Conservation (phyloP, 2,888 invertebrate species). For the Agrilus cyanescens region DNA sequence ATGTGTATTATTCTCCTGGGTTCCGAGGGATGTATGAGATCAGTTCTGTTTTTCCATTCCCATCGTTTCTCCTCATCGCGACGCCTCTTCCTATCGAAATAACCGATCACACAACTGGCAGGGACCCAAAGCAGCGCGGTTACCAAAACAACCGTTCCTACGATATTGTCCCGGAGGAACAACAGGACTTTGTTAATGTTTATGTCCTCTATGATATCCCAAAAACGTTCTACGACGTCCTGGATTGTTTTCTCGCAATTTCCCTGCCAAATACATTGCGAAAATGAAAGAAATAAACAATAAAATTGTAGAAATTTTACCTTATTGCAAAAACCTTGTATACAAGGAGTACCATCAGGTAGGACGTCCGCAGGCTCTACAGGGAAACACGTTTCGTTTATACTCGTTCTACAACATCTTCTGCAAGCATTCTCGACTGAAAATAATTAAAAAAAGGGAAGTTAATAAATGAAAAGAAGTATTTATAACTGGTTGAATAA, state of each 20-base stretch:
- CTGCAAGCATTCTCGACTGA: constrained; percentile 88
- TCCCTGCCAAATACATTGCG: constrained; percentile 48
- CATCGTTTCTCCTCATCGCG: constrained; percentile 57
- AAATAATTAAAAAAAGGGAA: constrained; percentile 20
- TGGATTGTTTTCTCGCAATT: constrained; percentile 89
- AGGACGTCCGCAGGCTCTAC: constrained; percentile 80
- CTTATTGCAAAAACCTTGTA: constrained; percentile 93
- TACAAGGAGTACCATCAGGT: constrained; percentile 89
- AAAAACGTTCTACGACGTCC: constrained; percentile 90
- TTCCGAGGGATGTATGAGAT: constrained; percentile 64
- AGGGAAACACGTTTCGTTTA: constrained; percentile 86
- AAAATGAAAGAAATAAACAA: not conserved
- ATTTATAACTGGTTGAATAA: not conserved
- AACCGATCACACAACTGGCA: constrained; percentile 76
- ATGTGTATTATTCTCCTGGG: constrained; percentile 58
- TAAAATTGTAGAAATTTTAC: constrained; percentile 34
- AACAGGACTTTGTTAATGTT: constrained; percentile 85
- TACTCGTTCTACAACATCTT: constrained; percentile 82
- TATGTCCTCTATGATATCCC: constrained; percentile 95
- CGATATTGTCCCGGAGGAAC: constrained; percentile 85
- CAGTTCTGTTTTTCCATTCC: constrained; percentile 58
- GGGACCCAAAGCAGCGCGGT: constrained; percentile 94
- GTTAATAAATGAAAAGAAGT: constrained; percentile 2
- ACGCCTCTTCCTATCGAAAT: constrained; percentile 66
- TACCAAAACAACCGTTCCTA: constrained; percentile 81